Conservation (phyloP, 2,888 invertebrate species). For the Spodoptera picta region DNA sequence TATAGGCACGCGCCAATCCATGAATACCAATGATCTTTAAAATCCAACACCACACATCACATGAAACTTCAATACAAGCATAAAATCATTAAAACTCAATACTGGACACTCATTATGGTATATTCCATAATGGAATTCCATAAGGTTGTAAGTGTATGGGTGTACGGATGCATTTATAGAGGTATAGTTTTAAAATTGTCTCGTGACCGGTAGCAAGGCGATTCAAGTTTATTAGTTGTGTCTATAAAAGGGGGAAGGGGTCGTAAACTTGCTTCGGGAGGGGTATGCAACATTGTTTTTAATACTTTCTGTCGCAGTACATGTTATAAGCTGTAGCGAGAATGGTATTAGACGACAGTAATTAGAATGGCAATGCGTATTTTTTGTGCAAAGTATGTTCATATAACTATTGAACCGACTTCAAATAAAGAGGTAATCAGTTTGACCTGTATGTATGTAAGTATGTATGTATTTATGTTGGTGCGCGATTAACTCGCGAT, state of each 20-base stretch:
- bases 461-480: too few relatives aligned
- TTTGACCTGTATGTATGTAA: too few relatives aligned
- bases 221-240: constrained; percentile 84
- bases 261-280: constrained; percentile 72
- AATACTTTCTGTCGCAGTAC: constrained; percentile 61
- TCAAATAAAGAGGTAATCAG: too few relatives aligned
- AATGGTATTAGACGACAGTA: not conserved
- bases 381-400: too few relatives aligned
- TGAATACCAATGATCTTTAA: constrained; percentile 43
- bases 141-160: constrained; percentile 28
- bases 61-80: constrained; percentile 44
- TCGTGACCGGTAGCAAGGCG: constrained; percentile 70
- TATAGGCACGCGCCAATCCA: constrained; percentile 1
- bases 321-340: constrained; percentile 26
- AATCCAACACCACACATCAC: constrained; percentile 40
- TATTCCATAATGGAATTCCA: not conserved
- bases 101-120: constrained; percentile 49
- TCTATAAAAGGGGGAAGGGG: constrained; percentile 81
- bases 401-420: too few relatives aligned
- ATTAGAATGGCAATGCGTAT: too few relatives aligned
- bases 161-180: constrained; percentile 22
- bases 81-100: constrained; percentile 51
- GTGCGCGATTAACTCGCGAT: too few relatives aligned
- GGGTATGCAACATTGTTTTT: constrained; percentile 77
- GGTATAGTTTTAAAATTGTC: constrained; percentile 41